Evolutionary conservation across 2,797 vertebrate genomes (phyloP), one percentile per base, ranked within the genome.

Genomic region (Alauda arvensis): DNA sequence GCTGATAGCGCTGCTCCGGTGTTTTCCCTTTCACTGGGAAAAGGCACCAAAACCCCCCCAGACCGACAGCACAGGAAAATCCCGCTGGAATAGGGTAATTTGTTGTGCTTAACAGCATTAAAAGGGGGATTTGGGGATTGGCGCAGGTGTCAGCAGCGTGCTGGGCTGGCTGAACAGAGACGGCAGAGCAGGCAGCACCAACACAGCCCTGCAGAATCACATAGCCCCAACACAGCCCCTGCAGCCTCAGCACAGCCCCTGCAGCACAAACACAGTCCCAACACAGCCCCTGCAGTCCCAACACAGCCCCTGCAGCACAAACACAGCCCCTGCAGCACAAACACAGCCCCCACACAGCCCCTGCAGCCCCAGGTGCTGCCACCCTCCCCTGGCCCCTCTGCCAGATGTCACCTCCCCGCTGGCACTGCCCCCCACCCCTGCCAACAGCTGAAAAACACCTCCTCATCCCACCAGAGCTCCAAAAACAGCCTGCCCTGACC

Each of bases 1-100:
- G 31, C 25, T 3, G 84, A 83, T 77, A 91, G 93, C 92, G 80
- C 83, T 80, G 88, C 77, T 89, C 63, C 25, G 18, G 79, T 42
- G 75, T 93, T 76, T 89, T 88, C 79, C 75, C 37, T 71, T 75
- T 49, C 88, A 55, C 31, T n/a, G 59, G n/a, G 12, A 83, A 68
- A 84, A 79, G 29, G 40, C 59, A 34, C 3, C 25, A 7, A 26
- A 55, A 23, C 37, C 25, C 37, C 2, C 40, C 16, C 17, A 39
- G 8, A 77, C 26, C 46, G 26, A 19, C 7, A 18, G 33, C 65
- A 89, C 72, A 66, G 17, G 46, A 39, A 79, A 68, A 19, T 14
- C 39, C 80, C 51, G 43, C 33, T 34, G 39, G 42, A 42, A 40
- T 5, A 52, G 83, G 84, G 57, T 65, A 48, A 70, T 37, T 45